Conservation (phyloP, 2,888 invertebrate species). For the Drosophila flavopinicola region DNA sequence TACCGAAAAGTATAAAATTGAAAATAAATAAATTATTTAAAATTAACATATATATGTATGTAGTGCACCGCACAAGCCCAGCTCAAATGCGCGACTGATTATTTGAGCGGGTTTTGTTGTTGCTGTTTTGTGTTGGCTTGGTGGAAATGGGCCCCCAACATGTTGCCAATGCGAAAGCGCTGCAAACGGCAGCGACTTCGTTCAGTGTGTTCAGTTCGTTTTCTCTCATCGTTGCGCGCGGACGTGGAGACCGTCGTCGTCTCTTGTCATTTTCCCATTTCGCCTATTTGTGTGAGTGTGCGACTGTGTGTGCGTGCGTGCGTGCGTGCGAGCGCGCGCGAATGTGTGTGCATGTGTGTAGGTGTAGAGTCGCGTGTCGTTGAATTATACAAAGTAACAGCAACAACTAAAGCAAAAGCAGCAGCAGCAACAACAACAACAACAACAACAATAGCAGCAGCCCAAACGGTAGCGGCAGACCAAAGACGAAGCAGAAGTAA, state of each 20-base stretch:
- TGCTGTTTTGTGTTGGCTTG: conserved; percentile 1
- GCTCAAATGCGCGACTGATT: background rate
- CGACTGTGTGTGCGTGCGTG: conserved; percentile 15
- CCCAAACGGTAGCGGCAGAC: conserved; percentile 63
- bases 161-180: conserved; percentile 46
- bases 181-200: conserved; percentile 28
- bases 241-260: conserved; percentile 43
- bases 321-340: conserved; percentile 22
- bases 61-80: background rate
- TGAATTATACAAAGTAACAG: conserved; percentile 42
- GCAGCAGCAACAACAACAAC: conserved; percentile 38
- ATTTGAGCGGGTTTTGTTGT: background rate
- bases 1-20: background rate
- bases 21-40: background rate
- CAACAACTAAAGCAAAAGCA: conserved; percentile 28
- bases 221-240: conserved; percentile 53
- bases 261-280: conserved; percentile 43
- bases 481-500: conserved; percentile 44
- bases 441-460: conserved; percentile 25
- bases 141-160: conserved; percentile 39
- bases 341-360: conserved; percentile 36
- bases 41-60: background rate
- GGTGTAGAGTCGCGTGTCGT: conserved; percentile 60
- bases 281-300: conserved; percentile 28
- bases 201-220: conserved; percentile 50